These are phyloP conservation scores for Ficedula albicollis DNA, from an alignment of 2,797 vertebrate species.

Conservation along the genomic window DNA sequence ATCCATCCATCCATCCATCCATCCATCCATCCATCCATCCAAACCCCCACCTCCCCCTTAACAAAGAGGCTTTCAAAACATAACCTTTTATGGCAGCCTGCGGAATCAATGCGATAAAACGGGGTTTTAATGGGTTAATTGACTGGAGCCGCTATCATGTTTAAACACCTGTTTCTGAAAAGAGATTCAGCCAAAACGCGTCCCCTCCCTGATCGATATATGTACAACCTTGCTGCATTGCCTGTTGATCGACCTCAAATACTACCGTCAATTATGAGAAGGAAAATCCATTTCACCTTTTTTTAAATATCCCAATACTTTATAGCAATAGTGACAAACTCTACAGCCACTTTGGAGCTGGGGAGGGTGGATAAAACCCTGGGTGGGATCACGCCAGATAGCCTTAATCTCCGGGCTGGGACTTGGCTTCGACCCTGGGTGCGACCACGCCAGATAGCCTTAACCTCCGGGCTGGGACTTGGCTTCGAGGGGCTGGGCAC, in stretches of 20 bases:
- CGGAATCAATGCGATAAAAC: slow-evolving; percentile 71
- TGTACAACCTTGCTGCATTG: slow-evolving; percentile 11
- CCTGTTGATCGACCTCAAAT: slow-evolving; percentile 59
- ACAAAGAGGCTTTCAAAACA: slow-evolving; percentile 54
- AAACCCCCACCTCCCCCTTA: neutral
- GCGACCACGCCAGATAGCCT: neutral
- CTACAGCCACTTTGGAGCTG: neutral
- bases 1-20: too few species aligned
- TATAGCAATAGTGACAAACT: neutral
- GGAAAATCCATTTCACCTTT: slow-evolving; percentile 39
- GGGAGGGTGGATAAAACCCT: neutral
- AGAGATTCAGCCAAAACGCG: slow-evolving; percentile 38
- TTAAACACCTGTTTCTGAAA: slow-evolving; percentile 80
- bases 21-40: neutral
- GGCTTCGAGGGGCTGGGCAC: neutral
- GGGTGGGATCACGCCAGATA: neutral
- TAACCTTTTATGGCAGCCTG: slow-evolving; percentile 8
- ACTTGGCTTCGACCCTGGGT: neutral
- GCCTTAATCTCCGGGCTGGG: neutral
- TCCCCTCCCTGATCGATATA: slow-evolving; percentile 67
- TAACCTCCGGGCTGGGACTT: neutral
- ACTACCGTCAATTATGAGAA: neutral
- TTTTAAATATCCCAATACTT: slow-evolving; percentile 12
- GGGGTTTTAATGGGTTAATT: slow-evolving; percentile 78
- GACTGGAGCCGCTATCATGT: slow-evolving; percentile 75